Percentiles rank a stretch among this genome's conserved stretches.
phyloP scores from a whole-genome alignment of 2,113 vertebrate species.

The Melanostigma gelatinosum region DNA sequence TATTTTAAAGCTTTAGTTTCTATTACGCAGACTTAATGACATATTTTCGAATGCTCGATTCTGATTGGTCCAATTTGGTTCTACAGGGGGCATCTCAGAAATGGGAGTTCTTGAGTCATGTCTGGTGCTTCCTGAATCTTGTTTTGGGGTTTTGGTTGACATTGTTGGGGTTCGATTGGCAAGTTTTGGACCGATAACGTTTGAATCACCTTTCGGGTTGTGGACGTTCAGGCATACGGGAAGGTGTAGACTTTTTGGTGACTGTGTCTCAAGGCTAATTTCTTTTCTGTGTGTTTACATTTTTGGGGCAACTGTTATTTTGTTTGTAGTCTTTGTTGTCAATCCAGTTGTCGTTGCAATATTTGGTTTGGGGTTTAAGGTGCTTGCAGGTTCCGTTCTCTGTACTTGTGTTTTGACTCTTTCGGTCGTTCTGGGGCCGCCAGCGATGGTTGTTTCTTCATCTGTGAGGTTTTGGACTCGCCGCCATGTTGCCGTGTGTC shows the following conservation, averaged over 20 bases:
- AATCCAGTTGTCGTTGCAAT: neutral
- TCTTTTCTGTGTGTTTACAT: slow-evolving; percentile 6
- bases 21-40: too few species aligned
- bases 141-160: slow-evolving; percentile 9
- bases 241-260: neutral
- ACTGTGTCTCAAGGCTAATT: neutral
- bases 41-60: too few species aligned
- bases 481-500: neutral
- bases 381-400: neutral
- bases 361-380: neutral
- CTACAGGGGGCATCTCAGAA: neutral
- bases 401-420: slow-evolving; percentile 5
- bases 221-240: neutral
- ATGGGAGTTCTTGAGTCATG: neutral
- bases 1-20: too few species aligned
- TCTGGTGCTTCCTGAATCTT: neutral
- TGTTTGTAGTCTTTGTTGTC: slow-evolving; percentile 27
- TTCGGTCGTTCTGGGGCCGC: neutral
- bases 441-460: neutral
- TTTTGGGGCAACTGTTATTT: slow-evolving; percentile 18
- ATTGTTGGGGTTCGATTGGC: neutral
- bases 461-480: slow-evolving; percentile 22
- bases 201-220: neutral
- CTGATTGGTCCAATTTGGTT: too few species aligned
- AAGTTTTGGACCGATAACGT: slow-evolving; percentile 20